Conservation (phyloP, 2,797 vertebrate genomes). For the Rhabdomys pumilio region DNA sequence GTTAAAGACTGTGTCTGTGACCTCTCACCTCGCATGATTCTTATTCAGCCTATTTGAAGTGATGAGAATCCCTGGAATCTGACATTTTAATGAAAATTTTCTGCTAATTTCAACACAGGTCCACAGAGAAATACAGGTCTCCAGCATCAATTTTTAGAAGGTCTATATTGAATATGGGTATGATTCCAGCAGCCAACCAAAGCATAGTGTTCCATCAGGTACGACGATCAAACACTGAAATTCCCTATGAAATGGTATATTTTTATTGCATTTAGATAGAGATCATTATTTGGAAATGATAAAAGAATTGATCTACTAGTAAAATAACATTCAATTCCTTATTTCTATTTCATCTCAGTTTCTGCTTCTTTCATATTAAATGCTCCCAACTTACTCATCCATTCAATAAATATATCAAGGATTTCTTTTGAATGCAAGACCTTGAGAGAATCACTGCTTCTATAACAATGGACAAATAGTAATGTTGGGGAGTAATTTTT, state of each 20-base stretch:
- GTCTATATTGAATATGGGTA: background rate
- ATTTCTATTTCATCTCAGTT: background rate
- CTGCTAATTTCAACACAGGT: background rate
- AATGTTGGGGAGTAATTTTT: background rate
- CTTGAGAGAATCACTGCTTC: too few relatives aligned
- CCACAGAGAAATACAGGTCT: background rate
- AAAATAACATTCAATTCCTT: background rate
- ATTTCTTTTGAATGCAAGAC: background rate
- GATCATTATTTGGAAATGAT: background rate
- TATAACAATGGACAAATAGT: background rate
- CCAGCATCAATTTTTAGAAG: background rate
- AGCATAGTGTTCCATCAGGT: too few relatives aligned
- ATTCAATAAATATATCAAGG: background rate
- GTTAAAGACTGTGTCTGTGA: background rate
- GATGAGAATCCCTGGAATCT: background rate
- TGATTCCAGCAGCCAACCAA: background rate
- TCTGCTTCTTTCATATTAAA: background rate
- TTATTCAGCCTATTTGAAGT: background rate
- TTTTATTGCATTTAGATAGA: background rate
- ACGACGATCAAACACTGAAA: too few relatives aligned
- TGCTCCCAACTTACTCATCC: background rate
- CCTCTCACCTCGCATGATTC: background rate
- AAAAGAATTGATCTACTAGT: background rate
- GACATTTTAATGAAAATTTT: conserved; percentile 1
- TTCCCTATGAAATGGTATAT: rapidly evolving